phyloP scores from a whole-genome alignment of 2,113 vertebrate genomes.

The Nycticryphes semicollaris region DNA sequence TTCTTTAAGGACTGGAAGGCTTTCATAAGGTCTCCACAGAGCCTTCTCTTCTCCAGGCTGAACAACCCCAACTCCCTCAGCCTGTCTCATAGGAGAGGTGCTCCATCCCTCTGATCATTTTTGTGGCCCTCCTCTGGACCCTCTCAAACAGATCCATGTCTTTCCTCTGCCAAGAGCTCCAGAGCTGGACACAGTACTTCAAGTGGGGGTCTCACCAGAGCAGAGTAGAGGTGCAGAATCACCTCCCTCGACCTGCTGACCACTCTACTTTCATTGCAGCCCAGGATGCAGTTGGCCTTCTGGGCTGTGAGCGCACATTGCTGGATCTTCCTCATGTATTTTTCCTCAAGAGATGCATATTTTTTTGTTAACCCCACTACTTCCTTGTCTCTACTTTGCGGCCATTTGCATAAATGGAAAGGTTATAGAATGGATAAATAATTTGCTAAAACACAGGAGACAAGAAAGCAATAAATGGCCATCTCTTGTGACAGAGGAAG shows the following conservation, averaged over 20 bases:
- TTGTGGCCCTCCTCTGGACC: background rate
- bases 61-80: background rate
- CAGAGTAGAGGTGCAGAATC: fast-evolving
- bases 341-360: background rate
- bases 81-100: background rate
- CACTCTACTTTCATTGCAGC: background rate
- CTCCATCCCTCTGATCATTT: background rate
- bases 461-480: background rate
- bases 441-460: background rate
- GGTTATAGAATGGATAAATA: background rate
- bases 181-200: background rate
- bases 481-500: background rate
- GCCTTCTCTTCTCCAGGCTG: background rate
- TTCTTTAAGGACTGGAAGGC: background rate
- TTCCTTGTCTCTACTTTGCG: background rate
- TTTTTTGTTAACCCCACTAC: background rate
- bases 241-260: background rate
- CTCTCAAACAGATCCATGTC: fast-evolving
- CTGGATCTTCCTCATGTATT: background rate
- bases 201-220: background rate
- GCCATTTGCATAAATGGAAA: background rate
- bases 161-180: background rate
- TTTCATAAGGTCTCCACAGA: background rate
- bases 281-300: background rate
- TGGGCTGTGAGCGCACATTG: background rate